phyloP scores from a whole-genome alignment of 2,797 vertebrate species.

The Otolemur crassicaudatus region DNA sequence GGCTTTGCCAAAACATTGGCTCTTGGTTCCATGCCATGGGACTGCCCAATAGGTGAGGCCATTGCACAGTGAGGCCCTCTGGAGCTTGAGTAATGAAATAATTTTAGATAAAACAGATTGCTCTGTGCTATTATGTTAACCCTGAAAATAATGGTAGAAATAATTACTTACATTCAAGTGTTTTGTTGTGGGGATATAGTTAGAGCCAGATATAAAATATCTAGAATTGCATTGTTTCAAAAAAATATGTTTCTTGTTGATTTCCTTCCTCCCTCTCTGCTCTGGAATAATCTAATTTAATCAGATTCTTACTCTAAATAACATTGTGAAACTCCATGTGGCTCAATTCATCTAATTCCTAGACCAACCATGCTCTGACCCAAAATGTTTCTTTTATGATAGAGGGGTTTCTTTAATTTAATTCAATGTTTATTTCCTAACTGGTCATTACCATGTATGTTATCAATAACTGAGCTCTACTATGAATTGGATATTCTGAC shows the following conservation, averaged over 20 bases:
- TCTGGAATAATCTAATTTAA: slow-evolving; percentile 7
- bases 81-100: slow-evolving; percentile 9
- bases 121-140: not conserved
- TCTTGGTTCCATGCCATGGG: not conserved
- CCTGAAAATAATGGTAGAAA: not conserved
- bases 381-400: slow-evolving; percentile 15
- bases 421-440: slow-evolving; percentile 67
- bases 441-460: slow-evolving; percentile 67
- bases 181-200: not conserved
- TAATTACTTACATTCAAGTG: not conserved
- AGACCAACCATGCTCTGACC: not conserved
- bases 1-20: not conserved
- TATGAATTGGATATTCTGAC: slow-evolving; percentile 72
- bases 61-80: not conserved
- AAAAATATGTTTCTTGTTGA: not conserved
- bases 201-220: not conserved
- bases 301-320: slow-evolving; percentile 1
- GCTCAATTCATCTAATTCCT: slow-evolving; percentile 12
- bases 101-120: slow-evolving; percentile 19
- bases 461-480: slow-evolving; percentile 46
- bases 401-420: slow-evolving; percentile 44
- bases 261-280: not conserved
- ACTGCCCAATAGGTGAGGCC: not conserved
- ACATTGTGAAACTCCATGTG: not conserved
- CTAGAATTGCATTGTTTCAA: not conserved